Evolutionary conservation across 2,113 vertebrate genomes (phyloP), one percentile per base, ranked within the genome.

Genomic region (Euleptes europaea): DNA sequence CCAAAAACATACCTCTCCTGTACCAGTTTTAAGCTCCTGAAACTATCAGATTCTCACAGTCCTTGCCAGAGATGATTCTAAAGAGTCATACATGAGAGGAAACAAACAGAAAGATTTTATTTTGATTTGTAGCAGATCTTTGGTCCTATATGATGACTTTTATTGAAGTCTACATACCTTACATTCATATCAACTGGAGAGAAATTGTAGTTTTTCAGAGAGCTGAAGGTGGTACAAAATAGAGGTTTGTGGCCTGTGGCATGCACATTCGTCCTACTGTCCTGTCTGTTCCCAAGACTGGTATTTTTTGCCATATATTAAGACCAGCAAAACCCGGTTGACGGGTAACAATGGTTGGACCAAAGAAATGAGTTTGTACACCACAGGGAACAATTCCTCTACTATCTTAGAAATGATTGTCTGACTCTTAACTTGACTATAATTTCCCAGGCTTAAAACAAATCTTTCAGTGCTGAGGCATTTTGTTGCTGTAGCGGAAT

Each of bases 401-500:
- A 51, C 44, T 31, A 44, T 40, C 78, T 79, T 28, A 21, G 42
- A 79, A 75, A 47, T 33, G 54, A 8, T 57, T 71, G 26, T 33
- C 51, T 65, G n/a, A 57, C 31, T 72, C n/a, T 28, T 40, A 63
- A 40, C 12, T 54, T 15, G 67, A 79, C n/a, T 40, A 63, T 90
- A 78, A 47, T n/a, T 84, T 85, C 86, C 88, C 21, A 89, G 83
- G 21, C 26, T 84, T 21, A 66, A 79, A 83, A 77, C 51, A 81
- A 69, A 49, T 3, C 0, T 60, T 89, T 5, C 3, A 76, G 26
- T 72, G 80, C n/a, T 72, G 65, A 80, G 26, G 54, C 19, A 82
- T 86, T 63, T 11, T 74, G 78, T 71, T 31, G 19, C 70, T 91
- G 78, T 77, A 80, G 74, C 42, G 66, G 89, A 89, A 89, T 85